A percentile compares a stretch with the other conserved stretches of the same genome.
Evolutionary conservation across 2,888 invertebrate species (phyloP).

Genomic region (Antheraea yamamai): DNA sequence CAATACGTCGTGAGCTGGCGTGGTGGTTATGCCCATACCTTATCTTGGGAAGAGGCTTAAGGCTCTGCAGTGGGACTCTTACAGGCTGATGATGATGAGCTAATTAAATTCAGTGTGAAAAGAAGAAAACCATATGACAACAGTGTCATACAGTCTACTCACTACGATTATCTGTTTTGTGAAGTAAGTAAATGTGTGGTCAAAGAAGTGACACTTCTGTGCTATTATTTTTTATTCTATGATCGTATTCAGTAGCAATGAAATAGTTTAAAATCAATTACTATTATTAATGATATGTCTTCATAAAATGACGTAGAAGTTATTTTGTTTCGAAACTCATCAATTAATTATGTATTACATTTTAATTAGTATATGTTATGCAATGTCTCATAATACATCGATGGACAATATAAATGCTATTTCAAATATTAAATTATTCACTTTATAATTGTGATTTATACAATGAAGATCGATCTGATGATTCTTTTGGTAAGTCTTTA

Average conservation of each 20-base stretch:
- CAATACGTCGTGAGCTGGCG: too few relatives aligned
- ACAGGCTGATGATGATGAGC: too few relatives aligned
- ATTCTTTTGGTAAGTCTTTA: background rate
- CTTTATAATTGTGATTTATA: background rate
- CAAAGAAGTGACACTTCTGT: background rate
- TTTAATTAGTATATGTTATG: background rate
- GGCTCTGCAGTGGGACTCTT: too few relatives aligned
- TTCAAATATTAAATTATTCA: background rate
- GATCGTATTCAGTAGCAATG: background rate
- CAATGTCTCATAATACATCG: background rate
- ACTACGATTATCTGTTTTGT: background rate
- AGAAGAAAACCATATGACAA: too few relatives aligned
- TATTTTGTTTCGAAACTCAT: constrained; percentile 5
- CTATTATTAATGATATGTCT: background rate
- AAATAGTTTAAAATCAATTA: background rate
- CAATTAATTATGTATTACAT: background rate
- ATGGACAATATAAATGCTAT: background rate
- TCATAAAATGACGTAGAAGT: background rate
- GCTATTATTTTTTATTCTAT: background rate
- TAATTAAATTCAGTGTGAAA: too few relatives aligned
- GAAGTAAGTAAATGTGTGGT: background rate
- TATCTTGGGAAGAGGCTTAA: too few relatives aligned
- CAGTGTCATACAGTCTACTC: too few relatives aligned
- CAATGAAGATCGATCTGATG: background rate
- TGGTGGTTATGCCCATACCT: too few relatives aligned